phyloP scores from a whole-genome alignment of 2,797 vertebrate species.

The Tolypeutes matacus region DNA sequence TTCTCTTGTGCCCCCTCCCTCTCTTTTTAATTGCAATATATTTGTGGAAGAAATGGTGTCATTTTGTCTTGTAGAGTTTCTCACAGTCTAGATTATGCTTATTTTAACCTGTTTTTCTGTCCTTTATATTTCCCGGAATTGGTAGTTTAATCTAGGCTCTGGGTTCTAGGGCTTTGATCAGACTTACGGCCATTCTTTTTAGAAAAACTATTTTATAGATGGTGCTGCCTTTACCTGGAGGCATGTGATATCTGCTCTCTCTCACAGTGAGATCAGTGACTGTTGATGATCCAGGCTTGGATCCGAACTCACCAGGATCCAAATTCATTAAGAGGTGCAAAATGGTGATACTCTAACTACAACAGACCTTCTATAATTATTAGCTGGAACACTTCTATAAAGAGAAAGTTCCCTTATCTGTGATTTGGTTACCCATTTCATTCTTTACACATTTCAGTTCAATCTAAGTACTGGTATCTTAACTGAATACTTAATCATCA shows the following conservation, averaged over 20 bases:
- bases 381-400: not conserved
- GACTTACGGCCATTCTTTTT: not conserved
- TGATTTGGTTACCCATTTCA: not conserved
- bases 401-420: not conserved
- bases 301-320: slow-evolving; percentile 21
- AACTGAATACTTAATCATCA: not conserved
- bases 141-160: not conserved
- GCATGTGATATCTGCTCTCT: not conserved
- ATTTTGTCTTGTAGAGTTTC: not conserved
- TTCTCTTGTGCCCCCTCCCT: no score
- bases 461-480: not conserved
- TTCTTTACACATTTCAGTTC: slow-evolving; percentile 24
- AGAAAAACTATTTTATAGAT: not conserved
- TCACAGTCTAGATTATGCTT: not conserved
- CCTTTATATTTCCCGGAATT: not conserved
- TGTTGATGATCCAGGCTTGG: not conserved
- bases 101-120: not conserved
- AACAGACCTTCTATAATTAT: not conserved
- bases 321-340: not conserved
- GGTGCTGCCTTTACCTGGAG: not conserved
- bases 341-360: not conserved
- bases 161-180: no score
- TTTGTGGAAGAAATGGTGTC: not conserved
- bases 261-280: not conserved
- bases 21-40: not conserved